Base-by-base conservation (phyloP, 2,113 vertebrate species). In the Periophthalmus modestus region DNA sequence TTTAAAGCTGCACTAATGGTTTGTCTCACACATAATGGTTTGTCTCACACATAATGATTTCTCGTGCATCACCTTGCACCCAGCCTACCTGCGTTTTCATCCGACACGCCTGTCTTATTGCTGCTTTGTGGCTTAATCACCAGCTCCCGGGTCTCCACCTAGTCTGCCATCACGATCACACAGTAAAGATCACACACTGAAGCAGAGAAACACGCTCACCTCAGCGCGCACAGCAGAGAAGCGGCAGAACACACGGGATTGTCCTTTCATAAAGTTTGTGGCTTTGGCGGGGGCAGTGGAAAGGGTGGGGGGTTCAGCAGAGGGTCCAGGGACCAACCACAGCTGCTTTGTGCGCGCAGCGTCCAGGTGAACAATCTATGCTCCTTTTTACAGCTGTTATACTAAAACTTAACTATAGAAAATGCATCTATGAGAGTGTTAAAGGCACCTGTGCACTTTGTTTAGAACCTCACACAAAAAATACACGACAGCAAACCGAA, bases 31-130 rank as follows among this genome's bases (percentile, higher is more conserved):
- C 72, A 0, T 52, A 5, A 28, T 10, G 19, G 72, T 67, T 82
- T 54, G 78, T 7, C 19, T 21, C 21, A 21, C 68, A 77, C 72
- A 0, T 52, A 5, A 28, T 10, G 19, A 70, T 67, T 59, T 75
- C 70, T 47, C 39, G 14, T 6, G 69, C 79, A 72, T 81, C 74
- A 74, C 62, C 70, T 34, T 13, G 23, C 34, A 28, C n/a, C 24
- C 14, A 55, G 43, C 77, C 76, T 83, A 85, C 88, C 85, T 76
- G 77, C 43, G 28, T 74, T 66, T 66, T 79, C 85, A 75, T 75
- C 81, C 71, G 81, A 80, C 90, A 87, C 89, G 87, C 89, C 88
- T 90, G 82, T 5, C 23, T 11, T 36, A 62, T 66, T 23, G 46
- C 24, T 36, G 62, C 7, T 43, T 36, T 59, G 14, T 2, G 5